Evolutionary conservation across 1,140 invertebrate genomes (phyloP), one percentile per base, ranked within the genome.

Genomic region (Magallana gigas): DNA sequence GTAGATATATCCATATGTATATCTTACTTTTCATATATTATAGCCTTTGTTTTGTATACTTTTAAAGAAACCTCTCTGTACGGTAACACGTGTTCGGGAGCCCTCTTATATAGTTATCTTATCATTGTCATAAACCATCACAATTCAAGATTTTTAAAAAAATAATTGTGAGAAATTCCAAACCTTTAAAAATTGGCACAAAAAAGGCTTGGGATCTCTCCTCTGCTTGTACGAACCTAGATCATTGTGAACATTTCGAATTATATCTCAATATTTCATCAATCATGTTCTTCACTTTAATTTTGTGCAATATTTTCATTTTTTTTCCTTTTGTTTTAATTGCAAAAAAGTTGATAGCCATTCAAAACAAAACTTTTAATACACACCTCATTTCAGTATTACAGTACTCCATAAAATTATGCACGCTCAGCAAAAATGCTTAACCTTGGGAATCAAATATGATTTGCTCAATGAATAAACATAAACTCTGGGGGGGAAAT

Each of bases 1-100:
- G 68, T 76, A 76, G 68, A 36, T 76, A 76, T 76, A 76, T 76
- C 23, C 68, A 36, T 76, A 76, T 76, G 68, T 76, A 76, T 76
- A 76, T 76, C 68, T 76, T 29, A 76, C 0, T 76, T 71, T 76
- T 76, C 68, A 76, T 76, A 12, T 29, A 11, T 48, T 48, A 48
- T 76, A 76, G 11, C 36, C 23, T 76, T 23, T 76, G 68, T 76
- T 76, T 76, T 76, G 36, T 76, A 76, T 23, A 12, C 23, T 76
- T 76, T 36, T 76, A 29, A 29, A 76, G 68, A 76, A 29, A 29
- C 12, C 29, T 29, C 8, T 76, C 36, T 76, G 68, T 76, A 76
- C 36, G 68, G 36, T 76, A 29, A 76, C 23, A 1, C 36, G 23
- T 76, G 8, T 71, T 23, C 8, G 68, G 68, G 68, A 76, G 68